Evolutionary conservation across 2,888 invertebrate species (phyloP), one percentile per base, ranked within the genome.

Genomic region (Drosophila diplacantha): DNA sequence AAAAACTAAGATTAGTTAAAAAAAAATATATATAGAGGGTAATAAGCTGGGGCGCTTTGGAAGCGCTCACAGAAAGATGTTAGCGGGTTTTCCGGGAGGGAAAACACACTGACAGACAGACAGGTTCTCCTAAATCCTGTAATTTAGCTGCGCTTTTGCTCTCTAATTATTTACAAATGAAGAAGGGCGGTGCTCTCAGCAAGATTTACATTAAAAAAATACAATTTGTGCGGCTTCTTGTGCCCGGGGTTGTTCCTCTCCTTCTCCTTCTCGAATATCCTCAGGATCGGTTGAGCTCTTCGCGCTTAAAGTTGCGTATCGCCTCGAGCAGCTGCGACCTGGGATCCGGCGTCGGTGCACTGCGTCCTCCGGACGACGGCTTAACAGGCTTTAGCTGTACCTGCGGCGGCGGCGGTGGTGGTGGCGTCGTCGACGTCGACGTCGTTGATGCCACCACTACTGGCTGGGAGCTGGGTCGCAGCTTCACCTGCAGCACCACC

Each of bases 321-420:
- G 93, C 93, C 50, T 91, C 90, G 85, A 95, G 88, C 32, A 95
- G 88, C 76, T 92, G 90, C 73, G 93, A 91, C 44, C 93, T 89
- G 0, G 92, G 90, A 86, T 94, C 93, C 3, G 79, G 57, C 16
- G 74, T 69, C 3, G 57, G 31, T 61, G 18, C 70, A 55, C 37
- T 76, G 73, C 76, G 51, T 50, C 50, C 44, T 24, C 46, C 37
- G 26, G 12, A 16, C 44, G 74, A 24, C 1, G 24, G 7, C 22
- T 73, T 74, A 1, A 72, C 74, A 24, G 88, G 87, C 39, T 89
- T 88, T 14, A 61, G 61, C 12, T 77, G 71, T 4, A 75, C 65
- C 37, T 77, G 69, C 14, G 76, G 66, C 7, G 73, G 60, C 14
- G 75, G 46, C 7, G 72, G 49, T 5, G 61, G 58, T 3, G 62